A percentile compares a stretch with the other conserved stretches of the same genome.
These are phyloP conservation scores for Buceros bicornis DNA, from an alignment of 2,797 vertebrate genomes.

Conservation along the genomic window DNA sequence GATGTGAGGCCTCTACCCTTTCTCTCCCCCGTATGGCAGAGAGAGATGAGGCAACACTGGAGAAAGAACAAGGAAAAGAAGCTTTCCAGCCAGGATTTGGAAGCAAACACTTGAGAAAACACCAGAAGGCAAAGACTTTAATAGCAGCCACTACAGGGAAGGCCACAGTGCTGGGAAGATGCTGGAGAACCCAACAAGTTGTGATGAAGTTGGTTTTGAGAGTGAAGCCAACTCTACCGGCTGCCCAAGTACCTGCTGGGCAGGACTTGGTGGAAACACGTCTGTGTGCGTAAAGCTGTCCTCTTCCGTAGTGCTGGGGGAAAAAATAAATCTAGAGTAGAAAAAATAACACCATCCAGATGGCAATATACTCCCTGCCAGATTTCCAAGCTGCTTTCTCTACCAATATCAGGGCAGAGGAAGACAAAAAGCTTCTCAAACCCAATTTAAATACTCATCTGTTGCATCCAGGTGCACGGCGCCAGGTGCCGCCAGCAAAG, in stretches of 20 bases:
- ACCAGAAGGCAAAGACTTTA: background rate
- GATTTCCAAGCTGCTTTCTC: conserved; percentile 33
- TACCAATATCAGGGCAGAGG: background rate
- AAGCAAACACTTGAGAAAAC: background rate
- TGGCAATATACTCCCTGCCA: conserved; percentile 41
- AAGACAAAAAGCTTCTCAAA: background rate
- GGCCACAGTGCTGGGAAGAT: background rate
- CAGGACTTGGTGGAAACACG: background rate
- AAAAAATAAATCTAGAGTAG: background rate
- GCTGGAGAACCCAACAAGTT: background rate
- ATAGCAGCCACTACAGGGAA: background rate
- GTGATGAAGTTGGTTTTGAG: background rate
- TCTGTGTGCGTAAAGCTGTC: background rate
- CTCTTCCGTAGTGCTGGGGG: background rate
- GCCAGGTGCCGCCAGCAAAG: background rate
- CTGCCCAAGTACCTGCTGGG: background rate
- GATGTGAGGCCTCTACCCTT: background rate
- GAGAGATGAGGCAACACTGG: rapidly evolving
- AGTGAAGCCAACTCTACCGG: background rate
- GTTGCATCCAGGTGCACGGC: background rate
- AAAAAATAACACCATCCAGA: conserved; percentile 16
- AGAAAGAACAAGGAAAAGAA: background rate
- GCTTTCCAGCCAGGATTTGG: background rate
- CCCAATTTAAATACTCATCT: background rate
- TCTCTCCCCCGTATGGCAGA: rapidly evolving